Evolutionary conservation across 2,888 invertebrate genomes (phyloP).

Genomic region (Drosophila kambysellisi): DNA sequence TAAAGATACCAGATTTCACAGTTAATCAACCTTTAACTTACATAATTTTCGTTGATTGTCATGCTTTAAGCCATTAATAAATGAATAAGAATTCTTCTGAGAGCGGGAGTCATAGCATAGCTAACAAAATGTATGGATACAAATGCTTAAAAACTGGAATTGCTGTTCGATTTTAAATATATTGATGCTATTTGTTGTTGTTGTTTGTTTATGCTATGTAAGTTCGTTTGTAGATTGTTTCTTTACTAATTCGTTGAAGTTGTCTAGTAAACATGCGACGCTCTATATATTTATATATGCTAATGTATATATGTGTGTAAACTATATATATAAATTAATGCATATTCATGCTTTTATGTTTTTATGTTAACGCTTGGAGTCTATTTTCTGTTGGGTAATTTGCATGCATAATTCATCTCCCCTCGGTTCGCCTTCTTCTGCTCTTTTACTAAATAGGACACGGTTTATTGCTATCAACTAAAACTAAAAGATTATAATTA

Average conservation of each 20-base stretch:
- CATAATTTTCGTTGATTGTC: conserved; percentile 71
- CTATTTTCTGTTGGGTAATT: conserved; percentile 34
- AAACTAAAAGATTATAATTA: conserved; percentile 39
- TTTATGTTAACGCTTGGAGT: conserved; percentile 40
- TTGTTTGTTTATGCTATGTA: conserved; percentile 40
- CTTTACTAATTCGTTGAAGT: conserved; percentile 73
- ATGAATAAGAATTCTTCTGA: conserved; percentile 9
- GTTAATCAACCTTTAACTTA: conserved; percentile 46
- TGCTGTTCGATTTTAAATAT: conserved; percentile 9
- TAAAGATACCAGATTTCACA: conserved; percentile 8
- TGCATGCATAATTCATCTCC: conserved; percentile 32
- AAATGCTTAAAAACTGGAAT: conserved; percentile 31
- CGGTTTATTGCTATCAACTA: conserved; percentile 36
- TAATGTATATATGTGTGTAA: conserved; percentile 36
- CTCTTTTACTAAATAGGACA: conserved; percentile 35
- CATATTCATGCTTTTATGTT: conserved; percentile 25
- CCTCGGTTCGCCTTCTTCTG: conserved; percentile 17
- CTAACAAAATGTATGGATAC: conserved; percentile 23
- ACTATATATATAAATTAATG: conserved; percentile 28
- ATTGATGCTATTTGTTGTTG: conserved; percentile 15
- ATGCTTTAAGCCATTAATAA: conserved; percentile 71
- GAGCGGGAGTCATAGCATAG: background rate
- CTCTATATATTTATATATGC: conserved; percentile 31
- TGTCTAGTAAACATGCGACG: conserved; percentile 67
- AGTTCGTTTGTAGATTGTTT: conserved; percentile 63